Conservation (phyloP, 2,888 invertebrate genomes). For the Eurytoma californica region DNA sequence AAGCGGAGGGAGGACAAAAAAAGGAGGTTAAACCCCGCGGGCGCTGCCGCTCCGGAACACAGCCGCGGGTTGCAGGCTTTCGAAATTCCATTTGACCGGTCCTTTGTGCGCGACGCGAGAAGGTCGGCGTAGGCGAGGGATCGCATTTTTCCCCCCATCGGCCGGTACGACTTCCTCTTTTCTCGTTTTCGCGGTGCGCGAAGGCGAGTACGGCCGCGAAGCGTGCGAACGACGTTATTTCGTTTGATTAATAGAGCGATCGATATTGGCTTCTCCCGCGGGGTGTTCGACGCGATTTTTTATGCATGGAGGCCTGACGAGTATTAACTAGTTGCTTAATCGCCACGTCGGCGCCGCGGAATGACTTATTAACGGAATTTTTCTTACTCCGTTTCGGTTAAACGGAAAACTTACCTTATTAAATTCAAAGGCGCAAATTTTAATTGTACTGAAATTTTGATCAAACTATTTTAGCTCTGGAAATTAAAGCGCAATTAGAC, state of each 20-base stretch:
- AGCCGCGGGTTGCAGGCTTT: conserved; percentile 9
- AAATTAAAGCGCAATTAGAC: no score
- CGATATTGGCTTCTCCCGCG: conserved; percentile 1
- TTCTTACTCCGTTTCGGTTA: no score
- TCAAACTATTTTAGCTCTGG: no score
- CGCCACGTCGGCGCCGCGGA: no score
- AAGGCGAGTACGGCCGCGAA: neutral
- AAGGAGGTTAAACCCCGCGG: conserved; percentile 1
- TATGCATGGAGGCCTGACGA: neutral
- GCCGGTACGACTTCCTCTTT: neutral
- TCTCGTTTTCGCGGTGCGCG: neutral
- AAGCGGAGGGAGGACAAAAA: no score
- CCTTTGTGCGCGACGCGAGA: conserved; percentile 7
- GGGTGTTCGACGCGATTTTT: neutral
- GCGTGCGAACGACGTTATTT: neutral
- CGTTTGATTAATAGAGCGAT: neutral
- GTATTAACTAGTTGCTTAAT: no score
- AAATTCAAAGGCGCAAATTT: no score
- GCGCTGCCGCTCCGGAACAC: neutral
- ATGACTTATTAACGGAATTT: no score
- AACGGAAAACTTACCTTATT: no score
- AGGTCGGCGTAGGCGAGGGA: conserved; percentile 12
- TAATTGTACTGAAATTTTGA: no score
- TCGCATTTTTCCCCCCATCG: neutral
- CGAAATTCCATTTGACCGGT: conserved; percentile 42